These are phyloP conservation scores for Drepanosiphum platanoidis DNA, from an alignment of 2,888 invertebrate species.

Conservation along the genomic window DNA sequence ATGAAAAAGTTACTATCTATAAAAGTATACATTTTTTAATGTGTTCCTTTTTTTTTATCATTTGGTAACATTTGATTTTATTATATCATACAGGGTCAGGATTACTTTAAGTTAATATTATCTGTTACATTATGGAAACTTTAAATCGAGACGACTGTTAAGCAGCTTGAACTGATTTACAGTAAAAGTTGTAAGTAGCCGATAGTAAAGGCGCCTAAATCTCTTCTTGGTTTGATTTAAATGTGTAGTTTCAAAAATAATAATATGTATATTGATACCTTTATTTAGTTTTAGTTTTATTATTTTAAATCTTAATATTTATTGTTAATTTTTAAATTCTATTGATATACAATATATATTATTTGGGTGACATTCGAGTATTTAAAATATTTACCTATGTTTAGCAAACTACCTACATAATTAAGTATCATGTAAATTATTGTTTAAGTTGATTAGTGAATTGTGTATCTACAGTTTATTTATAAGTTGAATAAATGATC, in stretches of 20 bases:
- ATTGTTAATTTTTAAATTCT: background rate
- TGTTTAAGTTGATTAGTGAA: background rate
- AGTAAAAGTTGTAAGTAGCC: background rate
- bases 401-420: background rate
- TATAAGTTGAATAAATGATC: slow-evolving; percentile 12
- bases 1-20: background rate
- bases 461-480: background rate
- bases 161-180: background rate
- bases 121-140: background rate
- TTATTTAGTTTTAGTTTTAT: background rate
- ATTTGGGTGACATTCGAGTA: background rate
- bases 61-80: background rate
- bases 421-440: slow-evolving; percentile 20
- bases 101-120: background rate
- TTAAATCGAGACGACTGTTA: background rate
- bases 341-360: no score
- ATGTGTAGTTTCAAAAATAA: background rate
- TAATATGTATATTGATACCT: background rate
- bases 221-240: background rate
- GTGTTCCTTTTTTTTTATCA: background rate
- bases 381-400: background rate
- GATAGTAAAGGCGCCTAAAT: background rate
- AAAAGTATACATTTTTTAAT: background rate
- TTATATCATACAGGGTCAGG: background rate
- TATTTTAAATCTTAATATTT: background rate